Evolutionary conservation across 1,140 invertebrate species (phyloP), one percentile per base, ranked within the genome.

Genomic region (Contarinia nasturtii): DNA sequence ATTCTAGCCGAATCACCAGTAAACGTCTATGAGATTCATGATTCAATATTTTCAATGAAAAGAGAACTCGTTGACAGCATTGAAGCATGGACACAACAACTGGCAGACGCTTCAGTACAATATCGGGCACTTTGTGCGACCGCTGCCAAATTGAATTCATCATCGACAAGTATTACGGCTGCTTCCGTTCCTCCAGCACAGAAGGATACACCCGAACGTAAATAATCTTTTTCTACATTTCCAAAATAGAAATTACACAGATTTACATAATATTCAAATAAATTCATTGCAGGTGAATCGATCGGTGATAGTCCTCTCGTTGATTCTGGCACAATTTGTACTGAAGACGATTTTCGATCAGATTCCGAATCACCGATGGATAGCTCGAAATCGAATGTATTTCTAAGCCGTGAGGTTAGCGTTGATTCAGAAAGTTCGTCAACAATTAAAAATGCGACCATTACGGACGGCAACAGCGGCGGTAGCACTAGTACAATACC

Each of bases 1-100:
- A 22, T 68, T 2, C 63, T 59, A 14, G n/a, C n/a, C n/a, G 57
- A 64, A 0, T 56, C 59, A 0, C 60, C 65, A n/a, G 55, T 58
- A 4, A 57, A 50, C 33, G 42, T 53, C 1, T 56, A 57, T 20
- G 61, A 64, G 17, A 55, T 61, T 2, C 53, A 52, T 33, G 61
- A 64, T 51, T 56, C 61, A 7, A 33, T 63, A 11, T 34, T 57
- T 17, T 60, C 57, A 51, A 49, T 61, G 1, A 54, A 61, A 19
- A 51, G 56, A 11, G 50, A 55, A 14, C 48, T 64, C 11, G 61
- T 59, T 7, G 61, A 63, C 41, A 63, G 55, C 42, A 63, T 64
- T 21, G 61, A 64, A 43, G 37, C 55, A 17, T 64, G 61, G 61
- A 53, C 51, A 0, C 59, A 57, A 2, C 49, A 58, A 3, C 44